A percentile compares a stretch with the other conserved stretches of the same genome.
phyloP scores from a whole-genome alignment of 2,797 vertebrate genomes.

The Chiroxiphia lanceolata region DNA sequence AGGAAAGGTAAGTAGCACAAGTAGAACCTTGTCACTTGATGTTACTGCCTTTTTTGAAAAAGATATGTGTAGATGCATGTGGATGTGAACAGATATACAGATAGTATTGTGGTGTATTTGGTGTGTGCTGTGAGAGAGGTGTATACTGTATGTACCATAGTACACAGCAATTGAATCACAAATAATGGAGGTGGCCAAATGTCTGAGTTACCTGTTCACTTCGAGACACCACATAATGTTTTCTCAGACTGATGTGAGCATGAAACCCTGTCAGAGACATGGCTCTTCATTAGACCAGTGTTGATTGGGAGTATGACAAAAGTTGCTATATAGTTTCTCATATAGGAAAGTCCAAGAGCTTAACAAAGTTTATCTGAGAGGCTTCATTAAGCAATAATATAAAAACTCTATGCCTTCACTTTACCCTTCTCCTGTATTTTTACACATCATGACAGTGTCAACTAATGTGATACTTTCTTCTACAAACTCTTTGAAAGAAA shows the following conservation, averaged over 20 bases:
- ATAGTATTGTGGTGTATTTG: background rate
- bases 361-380: background rate
- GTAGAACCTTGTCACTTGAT: constrained; percentile 18
- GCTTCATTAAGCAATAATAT: background rate
- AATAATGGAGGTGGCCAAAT: background rate
- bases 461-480: background rate
- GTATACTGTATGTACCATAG: background rate
- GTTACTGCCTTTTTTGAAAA: background rate
- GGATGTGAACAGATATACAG: background rate
- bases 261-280: background rate
- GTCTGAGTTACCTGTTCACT: background rate
- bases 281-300: background rate
- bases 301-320: background rate
- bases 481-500: background rate
- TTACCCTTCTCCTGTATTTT: background rate
- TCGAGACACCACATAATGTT: background rate
- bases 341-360: background rate
- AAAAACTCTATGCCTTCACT: background rate
- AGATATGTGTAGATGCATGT: background rate
- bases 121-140: background rate
- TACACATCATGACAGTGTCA: background rate
- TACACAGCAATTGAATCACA: background rate
- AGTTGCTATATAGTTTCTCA: background rate
- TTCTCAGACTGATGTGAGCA: background rate
- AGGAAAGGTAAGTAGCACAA: constrained; percentile 77